Conservation (phyloP, 2,797 vertebrate species). For the Phrynocephalus forsythii region DNA sequence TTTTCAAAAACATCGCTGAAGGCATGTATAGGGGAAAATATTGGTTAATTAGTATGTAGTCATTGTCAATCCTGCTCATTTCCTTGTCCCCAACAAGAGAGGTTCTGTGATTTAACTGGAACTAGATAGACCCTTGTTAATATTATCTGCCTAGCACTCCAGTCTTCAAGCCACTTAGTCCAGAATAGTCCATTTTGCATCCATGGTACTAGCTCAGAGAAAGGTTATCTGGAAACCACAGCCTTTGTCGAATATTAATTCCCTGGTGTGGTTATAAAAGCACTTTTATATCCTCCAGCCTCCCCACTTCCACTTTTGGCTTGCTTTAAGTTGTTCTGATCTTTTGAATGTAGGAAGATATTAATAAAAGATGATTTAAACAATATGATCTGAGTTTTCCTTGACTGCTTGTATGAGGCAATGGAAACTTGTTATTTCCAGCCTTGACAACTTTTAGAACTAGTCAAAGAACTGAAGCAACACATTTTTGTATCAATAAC, state of each 20-base stretch:
- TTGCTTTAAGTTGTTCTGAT: constrained; percentile 30
- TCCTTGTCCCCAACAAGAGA: not conserved
- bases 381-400: constrained; percentile 49
- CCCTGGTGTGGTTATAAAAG: constrained; percentile 35
- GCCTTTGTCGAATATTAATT: constrained; percentile 26
- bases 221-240: constrained; percentile 16
- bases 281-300: constrained; percentile 26
- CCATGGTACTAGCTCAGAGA: constrained; percentile 14
- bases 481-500: not conserved
- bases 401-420: constrained; percentile 35
- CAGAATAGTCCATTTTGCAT: constrained; percentile 14
- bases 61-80: not conserved
- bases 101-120: constrained; percentile 12
- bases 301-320: constrained; percentile 35
- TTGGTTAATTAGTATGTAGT: not conserved
- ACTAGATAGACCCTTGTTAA: constrained; percentile 2
- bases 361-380: constrained; percentile 55
- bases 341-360: constrained; percentile 47
- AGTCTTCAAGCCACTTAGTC: constrained; percentile 18
- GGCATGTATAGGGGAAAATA: not conserved
- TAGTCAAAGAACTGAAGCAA: not conserved
- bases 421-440: constrained; percentile 32
- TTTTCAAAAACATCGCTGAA: not conserved
- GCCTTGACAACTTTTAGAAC: not conserved
- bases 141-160: constrained; percentile 7